Base-by-base conservation (phyloP, 2,888 invertebrate genomes). In the Tethea ocularis region DNA sequence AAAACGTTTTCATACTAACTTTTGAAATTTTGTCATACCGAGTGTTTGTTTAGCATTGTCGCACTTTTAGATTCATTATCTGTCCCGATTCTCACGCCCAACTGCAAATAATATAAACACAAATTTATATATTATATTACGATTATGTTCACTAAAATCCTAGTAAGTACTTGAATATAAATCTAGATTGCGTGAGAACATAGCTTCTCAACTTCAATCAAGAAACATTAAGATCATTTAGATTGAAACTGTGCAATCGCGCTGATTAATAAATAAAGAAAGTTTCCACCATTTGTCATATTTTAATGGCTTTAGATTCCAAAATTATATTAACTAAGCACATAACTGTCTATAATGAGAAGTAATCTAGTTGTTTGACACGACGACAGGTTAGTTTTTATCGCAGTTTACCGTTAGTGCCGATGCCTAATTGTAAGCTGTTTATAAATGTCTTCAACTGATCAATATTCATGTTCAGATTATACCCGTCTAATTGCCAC, bases 381-480 rank as follows among this genome's bases (percentile, higher is more conserved):
- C 66, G 64, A 57, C 51, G 56, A 52, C 61, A 55, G 64, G 69
- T 75, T 64, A 69, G 64, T 72, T 72, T 69, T 75, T 75, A 74
- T 72, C 67, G 63, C 52, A 66, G 53, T 66, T 58, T 69, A 78
- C 83, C 83, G 84, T 85, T 86, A 84, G 69, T 71, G 64, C 68
- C 68, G 70, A 68, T 72, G 70, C 77, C 76, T 86, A 84, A 88
- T 88, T 86, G 83, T 84, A 79, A 81, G 82, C 80, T 83, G 80
- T 86, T 88, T 86, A 81, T 86, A 83, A 86, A 86, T 85, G 84
- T 88, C 86, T 75, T 75, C 74, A 66, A 64, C 78, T 80, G 81
- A 86, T 91, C 85, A 89, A 89, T 90, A 90, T 90, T 90, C 87
- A 89, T 87, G 87, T 85, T 72, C 72, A 84, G 83, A 89, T 88